Evolutionary conservation across 2,113 vertebrate species (phyloP).

Genomic region (Dendrocopos noguchii): DNA sequence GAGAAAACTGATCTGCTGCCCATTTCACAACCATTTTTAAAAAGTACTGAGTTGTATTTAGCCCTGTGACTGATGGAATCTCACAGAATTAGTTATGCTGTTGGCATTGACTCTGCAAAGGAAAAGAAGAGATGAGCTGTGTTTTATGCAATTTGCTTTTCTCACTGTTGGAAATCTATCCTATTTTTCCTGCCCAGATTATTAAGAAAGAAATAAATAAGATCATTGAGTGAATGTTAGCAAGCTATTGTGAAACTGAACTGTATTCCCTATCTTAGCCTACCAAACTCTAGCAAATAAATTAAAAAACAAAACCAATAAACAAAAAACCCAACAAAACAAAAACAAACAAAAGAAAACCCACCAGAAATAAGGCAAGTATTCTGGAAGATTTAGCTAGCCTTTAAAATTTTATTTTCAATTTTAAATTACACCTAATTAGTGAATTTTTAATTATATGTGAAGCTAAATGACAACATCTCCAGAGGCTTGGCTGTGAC

Average conservation of each 20-base stretch:
- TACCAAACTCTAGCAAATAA: constrained; percentile 12
- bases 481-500: constrained; percentile 26
- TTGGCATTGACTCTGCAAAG: neutral
- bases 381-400: constrained; percentile 49
- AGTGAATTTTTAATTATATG: constrained; percentile 51
- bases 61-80: neutral
- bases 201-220: constrained; percentile 23
- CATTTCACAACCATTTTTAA: neutral
- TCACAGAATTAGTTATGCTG: constrained; percentile 13
- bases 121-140: neutral
- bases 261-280: constrained; percentile 1
- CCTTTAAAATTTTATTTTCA: constrained; percentile 45
- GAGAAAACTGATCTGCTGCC: neutral
- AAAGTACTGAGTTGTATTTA: neutral
- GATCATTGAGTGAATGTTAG: neutral
- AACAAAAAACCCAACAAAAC: too few relatives aligned
- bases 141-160: constrained; percentile 13
- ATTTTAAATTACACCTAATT: constrained; percentile 51
- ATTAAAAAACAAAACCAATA: too few relatives aligned
- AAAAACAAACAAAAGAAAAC: too few relatives aligned
- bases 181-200: constrained; percentile 15
- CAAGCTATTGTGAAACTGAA: constrained; percentile 3
- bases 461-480: constrained; percentile 12
- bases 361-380: neutral
- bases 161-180: constrained; percentile 18